phyloP scores from a whole-genome alignment of 2,888 invertebrate species.

The Neria commutata region DNA sequence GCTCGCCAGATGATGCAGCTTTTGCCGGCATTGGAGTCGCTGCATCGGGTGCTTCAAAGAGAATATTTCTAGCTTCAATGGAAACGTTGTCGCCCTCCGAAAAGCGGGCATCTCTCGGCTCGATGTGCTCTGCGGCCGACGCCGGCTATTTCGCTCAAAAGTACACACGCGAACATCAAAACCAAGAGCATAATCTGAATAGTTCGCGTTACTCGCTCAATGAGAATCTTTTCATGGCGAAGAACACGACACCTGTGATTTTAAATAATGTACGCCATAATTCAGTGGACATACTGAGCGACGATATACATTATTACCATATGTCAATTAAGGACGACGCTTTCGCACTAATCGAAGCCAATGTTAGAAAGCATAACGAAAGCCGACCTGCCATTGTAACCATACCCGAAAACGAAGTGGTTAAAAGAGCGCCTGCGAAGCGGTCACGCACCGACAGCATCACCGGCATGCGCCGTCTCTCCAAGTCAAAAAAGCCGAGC shows the following conservation, averaged over 20 bases:
- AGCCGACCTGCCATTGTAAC: constrained; percentile 41
- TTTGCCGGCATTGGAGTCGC: constrained; percentile 45
- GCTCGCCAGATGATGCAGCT: constrained; percentile 50
- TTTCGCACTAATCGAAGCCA: constrained; percentile 45
- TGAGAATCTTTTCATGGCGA: constrained; percentile 53
- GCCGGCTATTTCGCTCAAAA: constrained; percentile 51
- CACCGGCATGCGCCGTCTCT: constrained; percentile 49
- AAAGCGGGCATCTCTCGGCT: constrained; percentile 44
- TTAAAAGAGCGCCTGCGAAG: constrained; percentile 27
- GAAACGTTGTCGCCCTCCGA: constrained; percentile 61
- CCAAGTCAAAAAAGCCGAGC: constrained; percentile 51
- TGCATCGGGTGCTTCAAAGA: constrained; percentile 39
- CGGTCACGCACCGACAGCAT: constrained; percentile 48
- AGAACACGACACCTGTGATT: constrained; percentile 41
- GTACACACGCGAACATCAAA: constrained; percentile 38
- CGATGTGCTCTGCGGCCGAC: constrained; percentile 45
- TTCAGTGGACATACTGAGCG: constrained; percentile 56
- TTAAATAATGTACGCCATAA: constrained; percentile 53
- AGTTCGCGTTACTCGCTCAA: constrained; percentile 59
- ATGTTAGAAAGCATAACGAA: constrained; percentile 41
- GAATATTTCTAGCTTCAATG: constrained; percentile 55
- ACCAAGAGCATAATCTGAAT: constrained; percentile 39
- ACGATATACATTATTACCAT: constrained; percentile 45
- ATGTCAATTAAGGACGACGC: constrained; percentile 45
- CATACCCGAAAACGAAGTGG: constrained; percentile 49